Evolutionary conservation across 2,888 invertebrate species (phyloP), one percentile per base, ranked within the genome.

Genomic region (Pocota personata): DNA sequence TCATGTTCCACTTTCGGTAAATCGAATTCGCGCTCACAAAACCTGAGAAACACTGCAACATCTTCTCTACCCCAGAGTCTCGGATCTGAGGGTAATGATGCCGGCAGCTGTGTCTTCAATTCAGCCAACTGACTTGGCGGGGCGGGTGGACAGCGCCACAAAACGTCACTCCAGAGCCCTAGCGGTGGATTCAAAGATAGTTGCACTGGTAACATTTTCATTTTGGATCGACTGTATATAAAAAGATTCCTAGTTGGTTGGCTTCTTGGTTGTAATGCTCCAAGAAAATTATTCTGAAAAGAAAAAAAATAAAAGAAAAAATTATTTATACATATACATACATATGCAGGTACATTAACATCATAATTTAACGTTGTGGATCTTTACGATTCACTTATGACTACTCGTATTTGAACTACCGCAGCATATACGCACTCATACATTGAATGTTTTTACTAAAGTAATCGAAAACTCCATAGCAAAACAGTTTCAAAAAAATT

Each of bases 11-110:
- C 96, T 89, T 96, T 96, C 67, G 97, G 97, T 88, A 98, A 93
- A 92, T 98, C 98, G 92, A 97, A 98, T 93, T 98, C 97, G 88
- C 97, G 94, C 92, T 98, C 97, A 88, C 97, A 97, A 96, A 98
- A 98, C 90, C 96, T 95, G 62, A 98, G 93, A 92, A 98, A 98
- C 69, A 96, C 94, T 55, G 95, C 94, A 19, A 98, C 98, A 91
- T 98, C 98, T 88, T 98, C 98, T 88, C 98, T 95, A 75, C 96
- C 96, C 98, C 98, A 98, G 60, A 97, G 93, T 89, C 98, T 94
- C 7, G 98, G 98, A 94, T 98, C 98, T 89, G 96, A 95, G 48
- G 97, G 97, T 93, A 97, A 93, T 88, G 95, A 95, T 46, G 95
- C 94, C 30, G 98, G 98, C 89, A 98, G 93, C 91, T 97, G 97